Conservation (phyloP, 2,888 invertebrate genomes). For the Pristionchus japonicus region DNA sequence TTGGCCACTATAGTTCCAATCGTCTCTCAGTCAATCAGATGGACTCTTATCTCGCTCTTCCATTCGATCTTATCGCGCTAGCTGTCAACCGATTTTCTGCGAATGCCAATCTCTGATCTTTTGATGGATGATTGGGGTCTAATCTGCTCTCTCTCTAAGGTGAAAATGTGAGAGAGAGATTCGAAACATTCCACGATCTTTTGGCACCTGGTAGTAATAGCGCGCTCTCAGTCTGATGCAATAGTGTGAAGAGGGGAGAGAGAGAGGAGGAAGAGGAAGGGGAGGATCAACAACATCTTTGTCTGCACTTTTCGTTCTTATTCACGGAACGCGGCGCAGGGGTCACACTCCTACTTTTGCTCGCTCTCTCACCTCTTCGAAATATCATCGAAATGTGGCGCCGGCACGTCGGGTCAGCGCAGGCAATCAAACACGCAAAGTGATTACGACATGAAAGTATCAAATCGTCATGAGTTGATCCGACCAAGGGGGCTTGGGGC, state of each 20-base stretch:
- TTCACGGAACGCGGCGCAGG: not conserved
- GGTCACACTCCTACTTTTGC: not conserved
- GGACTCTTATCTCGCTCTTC: not conserved
- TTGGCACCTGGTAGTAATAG: not conserved
- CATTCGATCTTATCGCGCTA: constrained; percentile 15
- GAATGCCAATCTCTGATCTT: not conserved
- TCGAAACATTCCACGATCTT: not conserved
- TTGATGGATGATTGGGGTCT: too few species aligned
- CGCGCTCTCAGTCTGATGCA: constrained; percentile 14
- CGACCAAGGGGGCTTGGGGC: not conserved
- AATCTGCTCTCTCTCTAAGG: too few species aligned
- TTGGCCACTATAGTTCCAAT: not conserved
- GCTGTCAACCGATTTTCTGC: not conserved
- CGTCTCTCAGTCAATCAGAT: not conserved
- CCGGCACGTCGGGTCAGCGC: not conserved
- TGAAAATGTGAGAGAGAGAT: too few species aligned
- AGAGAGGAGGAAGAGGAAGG: not conserved
- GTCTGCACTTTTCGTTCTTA: not conserved
- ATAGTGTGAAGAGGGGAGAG: not conserved
- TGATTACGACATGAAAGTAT: not conserved
- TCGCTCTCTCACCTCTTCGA: not conserved
- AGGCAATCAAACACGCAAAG: not conserved
- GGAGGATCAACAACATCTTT: not conserved
- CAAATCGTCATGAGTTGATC: not conserved
- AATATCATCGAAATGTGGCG: not conserved